Evolutionary conservation across 1,140 invertebrate species (phyloP), one percentile per base, ranked within the genome.

Genomic region (Agrypnia vestita): DNA sequence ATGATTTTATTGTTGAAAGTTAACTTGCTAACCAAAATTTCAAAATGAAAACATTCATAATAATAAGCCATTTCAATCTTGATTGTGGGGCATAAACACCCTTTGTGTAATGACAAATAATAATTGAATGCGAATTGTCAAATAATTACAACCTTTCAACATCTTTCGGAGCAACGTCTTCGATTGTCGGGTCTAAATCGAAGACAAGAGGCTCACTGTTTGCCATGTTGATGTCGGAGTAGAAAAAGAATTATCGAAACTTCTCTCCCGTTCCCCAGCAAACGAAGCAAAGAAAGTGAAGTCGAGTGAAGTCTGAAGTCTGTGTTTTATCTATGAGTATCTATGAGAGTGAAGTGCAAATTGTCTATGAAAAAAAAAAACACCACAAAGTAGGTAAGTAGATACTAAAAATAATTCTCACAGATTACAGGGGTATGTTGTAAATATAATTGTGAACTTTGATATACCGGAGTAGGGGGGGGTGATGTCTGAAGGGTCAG

Each of bases 151-250:
- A 89, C 88, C 86, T 88, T 85, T 89, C 87, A 76, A 86, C 85
- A 81, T 87, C 88, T 84, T 89, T 89, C 51, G 88, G 88, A 82
- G 88, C 85, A 84, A 88, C 86, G 84, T 88, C 88, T 84, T 89
- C 88, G 67, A 88, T 88, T 61, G 86, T 87, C 80, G 87, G 84
- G 86, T 88, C 87, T 80, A 87, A 85, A 84, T 88, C 87, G 77
- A 76, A 62, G 12, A 76, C 55, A 19, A 85, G 85, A 62, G 86
- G 85, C 78, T 87, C 87, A 43, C 86, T 85, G 72, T 88, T 86
- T 84, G 87, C 87, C 88, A 89, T 89, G 86, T 85, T 87, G 78
- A n/a, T 79, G 80, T 81, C 55, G 69, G 47, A 51, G 76, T 10
- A 44, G 62, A 51, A 72, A 73, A n/a, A n/a, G 47, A 25, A 73